Conservation (phyloP, 2,113 vertebrate species). For the Pygoscelis antarcticus region DNA sequence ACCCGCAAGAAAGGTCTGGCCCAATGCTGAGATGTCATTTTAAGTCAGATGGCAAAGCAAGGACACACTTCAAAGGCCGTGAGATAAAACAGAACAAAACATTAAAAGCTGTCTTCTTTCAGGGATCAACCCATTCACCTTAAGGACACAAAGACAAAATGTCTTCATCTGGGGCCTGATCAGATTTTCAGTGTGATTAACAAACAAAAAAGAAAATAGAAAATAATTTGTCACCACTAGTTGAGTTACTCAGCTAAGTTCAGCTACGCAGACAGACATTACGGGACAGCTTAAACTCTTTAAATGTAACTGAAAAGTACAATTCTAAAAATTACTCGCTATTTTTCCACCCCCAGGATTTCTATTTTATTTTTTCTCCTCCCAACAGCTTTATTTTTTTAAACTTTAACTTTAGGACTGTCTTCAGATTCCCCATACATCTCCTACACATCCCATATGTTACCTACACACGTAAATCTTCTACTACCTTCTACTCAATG, state of each 20-base stretch:
- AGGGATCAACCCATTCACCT: not conserved
- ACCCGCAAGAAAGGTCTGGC: not conserved
- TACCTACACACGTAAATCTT: not conserved
- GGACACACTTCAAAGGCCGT: not conserved
- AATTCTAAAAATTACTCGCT: not conserved
- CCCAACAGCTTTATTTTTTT: not conserved
- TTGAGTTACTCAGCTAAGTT: not conserved
- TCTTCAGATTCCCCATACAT: not conserved
- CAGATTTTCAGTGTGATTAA: not conserved
- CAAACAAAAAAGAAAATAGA: not conserved
- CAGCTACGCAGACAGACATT: not conserved
- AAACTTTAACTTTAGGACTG: not conserved
- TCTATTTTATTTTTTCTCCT: not conserved
- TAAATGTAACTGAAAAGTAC: not conserved
- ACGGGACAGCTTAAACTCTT: not conserved
- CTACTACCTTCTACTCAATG: not conserved
- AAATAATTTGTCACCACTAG: not conserved
- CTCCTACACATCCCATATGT: not conserved
- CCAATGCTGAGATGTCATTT: not conserved
- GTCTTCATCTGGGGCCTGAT: not conserved
- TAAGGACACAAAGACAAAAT: not conserved
- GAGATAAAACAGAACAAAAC: constrained; percentile 13
- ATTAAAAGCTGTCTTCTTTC: not conserved
- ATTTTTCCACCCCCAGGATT: not conserved
- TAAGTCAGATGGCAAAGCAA: not conserved